Evolutionary conservation across 2,888 invertebrate genomes (phyloP), one percentile per base, ranked within the genome.

Genomic region (Deilephila elpenor): DNA sequence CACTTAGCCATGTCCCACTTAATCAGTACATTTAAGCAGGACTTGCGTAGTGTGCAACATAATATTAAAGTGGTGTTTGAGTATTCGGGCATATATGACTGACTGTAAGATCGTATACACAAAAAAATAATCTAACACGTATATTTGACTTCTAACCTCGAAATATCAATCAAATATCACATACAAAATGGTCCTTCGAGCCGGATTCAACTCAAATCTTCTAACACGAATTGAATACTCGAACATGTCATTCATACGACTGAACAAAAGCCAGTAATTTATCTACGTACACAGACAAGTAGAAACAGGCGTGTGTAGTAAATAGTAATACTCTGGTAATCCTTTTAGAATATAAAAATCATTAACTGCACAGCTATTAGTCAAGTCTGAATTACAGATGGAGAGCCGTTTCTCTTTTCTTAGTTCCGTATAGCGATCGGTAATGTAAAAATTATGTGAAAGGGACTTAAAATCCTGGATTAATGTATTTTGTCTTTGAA

Each of bases 331-430:
- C 73, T 34, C 37, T 78, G 51, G 78, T 79, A 79, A 79, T 79
- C 79, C 75, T 74, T 62, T 71, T 73, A 56, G 74, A 75, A 76
- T 76, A 77, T 75, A 78, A 74, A 76, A 77, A 76, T 75, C 75
- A 75, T 77, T 75, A 75, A 78, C 71, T 72, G 14, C 5, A 71
- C 59, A 34, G 64, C 74, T 75, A 78, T 78, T 71, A 75, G 73
- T 76, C 78, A 77, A 72, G 72, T 72, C 59, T 72, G 70, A 75
- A 78, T 74, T 73, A 34, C 20, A 56, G 56, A 70, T 25, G 37
- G 5, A 5, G 29, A 37, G 8, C 6, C n/a, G 34, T 37, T 32
- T 25, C 32, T 62, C 8, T 37, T 17, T 60, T 56, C 19, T 34
- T 14, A 14, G 56, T 71, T 71, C 71, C 59, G 56, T 71, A 34